Evolutionary conservation across 2,888 invertebrate genomes (phyloP).

Genomic region (Hypercompe scribonia): DNA sequence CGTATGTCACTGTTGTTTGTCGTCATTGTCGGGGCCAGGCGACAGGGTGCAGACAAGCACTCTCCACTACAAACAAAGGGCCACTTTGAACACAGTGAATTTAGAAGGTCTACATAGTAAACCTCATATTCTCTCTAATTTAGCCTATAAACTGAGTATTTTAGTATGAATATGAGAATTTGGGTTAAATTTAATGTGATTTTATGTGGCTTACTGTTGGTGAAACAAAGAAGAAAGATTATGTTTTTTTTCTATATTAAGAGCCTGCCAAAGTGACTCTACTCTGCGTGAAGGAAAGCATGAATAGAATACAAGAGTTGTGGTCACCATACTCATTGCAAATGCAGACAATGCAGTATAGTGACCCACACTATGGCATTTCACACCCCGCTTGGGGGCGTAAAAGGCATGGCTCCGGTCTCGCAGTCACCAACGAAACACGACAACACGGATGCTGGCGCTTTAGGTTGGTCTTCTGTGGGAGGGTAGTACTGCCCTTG

Average conservation of each 20-base stretch:
- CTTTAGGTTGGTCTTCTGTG: no score
- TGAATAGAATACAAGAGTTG: no score
- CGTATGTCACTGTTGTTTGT: slow-evolving; percentile 55
- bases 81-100: slow-evolving; percentile 56
- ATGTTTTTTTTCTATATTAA: neutral
- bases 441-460: no score
- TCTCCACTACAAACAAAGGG: slow-evolving; percentile 64
- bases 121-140: slow-evolving; percentile 14
- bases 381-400: no score
- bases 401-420: no score
- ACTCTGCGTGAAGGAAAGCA: no score
- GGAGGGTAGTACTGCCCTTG: no score
- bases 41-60: slow-evolving; percentile 59
- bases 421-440: no score
- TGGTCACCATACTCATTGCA: no score
- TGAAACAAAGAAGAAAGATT: neutral
- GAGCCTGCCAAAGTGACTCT: no score
- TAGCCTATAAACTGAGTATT: slow-evolving; percentile 1
- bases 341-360: no score
- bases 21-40: slow-evolving; percentile 49
- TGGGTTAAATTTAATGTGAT: neutral
- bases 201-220: neutral
- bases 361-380: no score
- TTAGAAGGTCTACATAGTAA: slow-evolving; percentile 37
- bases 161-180: neutral